Conservation (phyloP, 1,140 invertebrate genomes). For the Trialeurodes vaporariorum region DNA sequence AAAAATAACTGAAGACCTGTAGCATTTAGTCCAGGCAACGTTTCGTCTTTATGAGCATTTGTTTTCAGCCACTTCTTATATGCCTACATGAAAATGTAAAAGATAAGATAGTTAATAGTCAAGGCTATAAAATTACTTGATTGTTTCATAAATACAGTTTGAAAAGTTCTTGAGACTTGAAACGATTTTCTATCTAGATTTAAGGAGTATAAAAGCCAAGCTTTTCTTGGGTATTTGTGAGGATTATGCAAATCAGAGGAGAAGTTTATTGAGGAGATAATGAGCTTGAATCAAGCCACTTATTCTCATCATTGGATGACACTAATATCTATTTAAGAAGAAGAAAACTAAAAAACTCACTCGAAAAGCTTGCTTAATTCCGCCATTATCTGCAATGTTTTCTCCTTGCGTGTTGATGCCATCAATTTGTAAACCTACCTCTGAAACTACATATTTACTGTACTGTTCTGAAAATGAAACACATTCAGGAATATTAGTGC, state of each 20-base stretch:
- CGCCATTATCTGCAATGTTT: constrained; percentile 85
- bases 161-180: too few relatives aligned
- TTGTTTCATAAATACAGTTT: too few relatives aligned
- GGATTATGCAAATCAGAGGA: too few relatives aligned
- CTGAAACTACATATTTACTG: constrained; percentile 45
- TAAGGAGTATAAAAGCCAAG: too few relatives aligned
- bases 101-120: constrained; percentile 16
- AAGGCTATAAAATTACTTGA: constrained; percentile 9
- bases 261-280: too few relatives aligned
- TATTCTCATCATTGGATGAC: too few relatives aligned
- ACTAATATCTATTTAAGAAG: too few relatives aligned
- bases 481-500: too few relatives aligned
- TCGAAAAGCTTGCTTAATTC: constrained; percentile 68
- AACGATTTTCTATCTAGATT: too few relatives aligned
- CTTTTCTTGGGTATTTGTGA: too few relatives aligned
- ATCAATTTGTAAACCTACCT: constrained; percentile 47
- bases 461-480: constrained; percentile 49
- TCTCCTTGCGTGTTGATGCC: constrained; percentile 57
- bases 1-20: constrained; percentile 81
- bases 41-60: constrained; percentile 42
- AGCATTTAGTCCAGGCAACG: constrained; percentile 62
- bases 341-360: too few relatives aligned
- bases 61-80: constrained; percentile 46
- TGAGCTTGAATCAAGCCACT: too few relatives aligned
- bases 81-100: constrained; percentile 36